A percentile compares a stretch with the other conserved stretches of the same genome.
These are phyloP conservation scores for Mixornis gularis DNA, from an alignment of 2,113 vertebrate genomes.

Conservation along the genomic window DNA sequence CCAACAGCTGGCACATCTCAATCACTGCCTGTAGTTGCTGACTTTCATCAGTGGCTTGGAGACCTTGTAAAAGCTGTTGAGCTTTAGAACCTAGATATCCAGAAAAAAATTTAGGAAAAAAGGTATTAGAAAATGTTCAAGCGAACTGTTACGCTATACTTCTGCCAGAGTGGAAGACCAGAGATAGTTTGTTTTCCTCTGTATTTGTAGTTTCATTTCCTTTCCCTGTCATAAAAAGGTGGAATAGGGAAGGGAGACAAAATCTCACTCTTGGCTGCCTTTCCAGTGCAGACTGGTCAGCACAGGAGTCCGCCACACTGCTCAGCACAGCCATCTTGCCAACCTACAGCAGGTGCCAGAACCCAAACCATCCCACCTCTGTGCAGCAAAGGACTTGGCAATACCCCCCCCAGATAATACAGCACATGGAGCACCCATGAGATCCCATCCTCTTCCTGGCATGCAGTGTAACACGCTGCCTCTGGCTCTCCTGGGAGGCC, in stretches of 20 bases:
- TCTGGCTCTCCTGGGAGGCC: background rate
- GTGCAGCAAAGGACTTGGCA: background rate
- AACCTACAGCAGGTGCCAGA: conserved; percentile 20
- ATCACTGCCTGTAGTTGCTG: conserved; percentile 98
- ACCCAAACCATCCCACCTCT: background rate
- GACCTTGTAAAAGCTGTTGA: conserved; percentile 95
- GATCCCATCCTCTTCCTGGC: background rate
- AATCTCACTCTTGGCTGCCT: conserved; percentile 7
- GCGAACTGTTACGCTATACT: background rate
- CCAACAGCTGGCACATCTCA: conserved; percentile 97
- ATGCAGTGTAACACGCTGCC: background rate
- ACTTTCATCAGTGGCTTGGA: conserved; percentile 97
- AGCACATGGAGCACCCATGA: background rate
- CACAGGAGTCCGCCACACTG: conserved; percentile 23
- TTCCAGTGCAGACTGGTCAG: conserved; percentile 17
- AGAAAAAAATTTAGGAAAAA: background rate
- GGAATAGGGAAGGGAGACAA: background rate
- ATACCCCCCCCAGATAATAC: background rate
- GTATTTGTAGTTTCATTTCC: conserved; percentile 42
- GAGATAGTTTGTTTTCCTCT: conserved; percentile 44
- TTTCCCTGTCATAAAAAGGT: conserved; percentile 27
- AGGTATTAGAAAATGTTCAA: background rate
- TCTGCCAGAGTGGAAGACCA: conserved; percentile 36
- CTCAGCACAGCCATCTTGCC: conserved; percentile 5
- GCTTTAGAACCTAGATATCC: conserved; percentile 89